phyloP scores from a whole-genome alignment of 2,113 vertebrate genomes.

The Chionomys nivalis region DNA sequence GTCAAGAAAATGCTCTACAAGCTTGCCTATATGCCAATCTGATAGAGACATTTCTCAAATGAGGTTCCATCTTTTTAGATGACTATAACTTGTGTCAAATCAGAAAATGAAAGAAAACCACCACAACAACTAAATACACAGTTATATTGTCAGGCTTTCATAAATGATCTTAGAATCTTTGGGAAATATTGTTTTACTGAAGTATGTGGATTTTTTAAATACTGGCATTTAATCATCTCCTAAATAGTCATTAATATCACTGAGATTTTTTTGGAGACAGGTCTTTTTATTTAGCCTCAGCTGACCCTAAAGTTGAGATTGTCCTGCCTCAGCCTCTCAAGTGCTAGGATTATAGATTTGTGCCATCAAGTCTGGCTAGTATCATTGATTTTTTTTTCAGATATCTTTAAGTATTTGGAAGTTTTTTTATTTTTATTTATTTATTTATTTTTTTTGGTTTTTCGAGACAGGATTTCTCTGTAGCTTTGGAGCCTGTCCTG shows the following conservation, averaged over 20 bases:
- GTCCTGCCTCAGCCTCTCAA: neutral
- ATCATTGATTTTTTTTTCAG: neutral
- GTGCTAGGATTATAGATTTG: neutral
- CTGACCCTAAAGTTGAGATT: neutral
- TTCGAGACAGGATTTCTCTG: no score
- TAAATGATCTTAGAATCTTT: slow-evolving; percentile 20
- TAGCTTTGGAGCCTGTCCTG: no score
- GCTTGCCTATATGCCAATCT: neutral
- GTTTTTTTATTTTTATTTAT: no score
- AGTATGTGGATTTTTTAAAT: neutral
- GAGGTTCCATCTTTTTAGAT: neutral
- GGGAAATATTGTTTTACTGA: neutral
- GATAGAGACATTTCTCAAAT: neutral
- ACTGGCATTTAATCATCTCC: neutral
- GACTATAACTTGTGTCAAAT: neutral
- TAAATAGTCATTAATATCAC: neutral
- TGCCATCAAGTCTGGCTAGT: neutral
- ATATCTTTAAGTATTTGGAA: slow-evolving; percentile 14
- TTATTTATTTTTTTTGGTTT: no score
- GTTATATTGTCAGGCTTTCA: neutral
- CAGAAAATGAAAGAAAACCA: neutral
- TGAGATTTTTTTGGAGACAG: neutral
- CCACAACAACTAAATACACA: neutral
- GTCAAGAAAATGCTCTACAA: neutral
- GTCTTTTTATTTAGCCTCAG: neutral